Conservation (phyloP, 2,113 vertebrate genomes). For the Dipodomys spectabilis region DNA sequence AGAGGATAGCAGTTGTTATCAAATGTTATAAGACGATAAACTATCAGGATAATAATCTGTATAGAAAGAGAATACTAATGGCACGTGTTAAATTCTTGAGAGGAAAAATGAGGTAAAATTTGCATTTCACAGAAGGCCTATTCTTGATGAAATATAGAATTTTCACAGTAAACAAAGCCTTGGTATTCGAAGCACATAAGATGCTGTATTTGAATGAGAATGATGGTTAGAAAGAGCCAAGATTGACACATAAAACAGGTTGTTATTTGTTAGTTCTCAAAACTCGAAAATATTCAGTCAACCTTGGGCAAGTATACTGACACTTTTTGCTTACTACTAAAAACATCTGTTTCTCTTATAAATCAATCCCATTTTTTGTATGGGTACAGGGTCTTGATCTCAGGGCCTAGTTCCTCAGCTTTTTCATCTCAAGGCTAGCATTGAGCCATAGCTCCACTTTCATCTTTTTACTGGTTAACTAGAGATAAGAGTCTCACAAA, state of each 20-base stretch:
- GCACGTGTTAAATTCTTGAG: slow-evolving; percentile 28
- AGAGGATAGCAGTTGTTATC: neutral
- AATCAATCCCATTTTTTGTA: neutral
- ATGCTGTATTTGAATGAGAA: slow-evolving; percentile 48
- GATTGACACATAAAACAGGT: neutral
- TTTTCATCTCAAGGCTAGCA: no score
- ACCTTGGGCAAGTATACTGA: slow-evolving; percentile 7
- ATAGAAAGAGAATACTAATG: slow-evolving; percentile 28
- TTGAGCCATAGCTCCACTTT: no score
- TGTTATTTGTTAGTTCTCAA: slow-evolving; percentile 38
- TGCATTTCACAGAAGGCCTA: slow-evolving; percentile 9
- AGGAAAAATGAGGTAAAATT: slow-evolving; percentile 26
- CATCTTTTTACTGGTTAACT: no score
- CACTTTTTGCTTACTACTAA: neutral
- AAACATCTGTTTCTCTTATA: neutral
- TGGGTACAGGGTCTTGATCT: no score
- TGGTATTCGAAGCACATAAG: slow-evolving; percentile 19
- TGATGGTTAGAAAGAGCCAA: slow-evolving; percentile 28
- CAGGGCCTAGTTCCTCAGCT: no score
- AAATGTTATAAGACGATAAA: slow-evolving; percentile 45
- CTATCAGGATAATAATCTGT: slow-evolving; percentile 26
- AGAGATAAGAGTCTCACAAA: no score
- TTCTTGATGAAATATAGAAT: slow-evolving; percentile 36
- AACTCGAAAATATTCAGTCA: slow-evolving; percentile 50
- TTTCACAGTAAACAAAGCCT: slow-evolving; percentile 57